Conservation (phyloP, 2,888 invertebrate species). For the Hipparchia semele region DNA sequence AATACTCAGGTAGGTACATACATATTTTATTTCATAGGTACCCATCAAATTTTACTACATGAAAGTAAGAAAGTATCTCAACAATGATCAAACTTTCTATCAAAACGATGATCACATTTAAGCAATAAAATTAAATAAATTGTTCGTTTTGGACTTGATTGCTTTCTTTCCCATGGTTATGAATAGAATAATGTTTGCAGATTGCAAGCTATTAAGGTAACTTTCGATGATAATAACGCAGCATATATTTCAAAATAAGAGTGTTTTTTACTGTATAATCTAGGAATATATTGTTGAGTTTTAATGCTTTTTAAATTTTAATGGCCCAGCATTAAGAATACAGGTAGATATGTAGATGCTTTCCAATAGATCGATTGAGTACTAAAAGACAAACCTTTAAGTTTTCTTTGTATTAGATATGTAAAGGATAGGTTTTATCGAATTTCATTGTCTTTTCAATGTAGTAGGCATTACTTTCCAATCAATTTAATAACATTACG, state of each 20-base stretch:
- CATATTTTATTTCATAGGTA: slow-evolving; percentile 25
- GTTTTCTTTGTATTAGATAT: neutral
- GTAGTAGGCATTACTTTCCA: neutral
- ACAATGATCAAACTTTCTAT: slow-evolving; percentile 41
- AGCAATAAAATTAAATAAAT: slow-evolving; percentile 38
- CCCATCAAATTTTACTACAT: slow-evolving; percentile 35
- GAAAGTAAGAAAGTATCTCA: slow-evolving; percentile 42
- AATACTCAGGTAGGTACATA: neutral
- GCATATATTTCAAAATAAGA: neutral
- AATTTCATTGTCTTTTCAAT: neutral
- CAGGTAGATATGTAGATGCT: too few relatives aligned
- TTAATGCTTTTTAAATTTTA: neutral
- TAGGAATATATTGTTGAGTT: neutral
- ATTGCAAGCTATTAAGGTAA: slow-evolving; percentile 12
- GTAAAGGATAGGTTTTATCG: neutral
- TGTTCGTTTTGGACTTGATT: slow-evolving; percentile 32
- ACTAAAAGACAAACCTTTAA: neutral
- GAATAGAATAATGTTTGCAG: slow-evolving; percentile 25
- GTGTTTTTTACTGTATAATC: neutral
- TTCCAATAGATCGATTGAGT: too few relatives aligned
- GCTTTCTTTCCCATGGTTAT: slow-evolving; percentile 26
- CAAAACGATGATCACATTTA: slow-evolving; percentile 33
- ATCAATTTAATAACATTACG: neutral
- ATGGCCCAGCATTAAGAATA: neutral
- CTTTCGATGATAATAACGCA: neutral